Evolutionary conservation across 1,140 invertebrate genomes (phyloP).

Genomic region (Liolophura sinensis): DNA sequence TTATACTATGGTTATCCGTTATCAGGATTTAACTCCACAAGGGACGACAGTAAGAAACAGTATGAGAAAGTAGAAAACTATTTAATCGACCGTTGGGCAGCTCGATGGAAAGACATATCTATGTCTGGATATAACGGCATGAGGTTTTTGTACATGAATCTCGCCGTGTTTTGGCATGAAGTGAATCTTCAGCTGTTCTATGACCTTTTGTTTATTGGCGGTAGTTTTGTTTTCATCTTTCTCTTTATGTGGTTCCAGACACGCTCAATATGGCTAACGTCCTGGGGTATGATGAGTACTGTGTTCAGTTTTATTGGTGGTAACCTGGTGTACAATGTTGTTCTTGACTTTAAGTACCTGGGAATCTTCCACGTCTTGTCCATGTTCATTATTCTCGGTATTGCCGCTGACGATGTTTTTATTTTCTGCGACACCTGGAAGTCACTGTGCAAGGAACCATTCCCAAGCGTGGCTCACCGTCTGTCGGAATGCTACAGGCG

Average conservation of each 20-base stretch:
- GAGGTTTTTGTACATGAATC: too few species aligned
- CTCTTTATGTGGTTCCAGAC: slow-evolving; percentile 5
- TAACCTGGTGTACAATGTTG: slow-evolving; percentile 42
- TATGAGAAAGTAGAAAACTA: too few species aligned
- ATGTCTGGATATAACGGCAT: too few species aligned
- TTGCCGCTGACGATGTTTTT: slow-evolving; percentile 49
- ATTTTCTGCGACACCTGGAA: slow-evolving; percentile 49
- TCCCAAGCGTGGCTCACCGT: slow-evolving; percentile 34
- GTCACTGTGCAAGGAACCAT: slow-evolving; percentile 21
- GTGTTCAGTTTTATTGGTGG: slow-evolving; percentile 29
- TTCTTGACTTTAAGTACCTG: slow-evolving; percentile 42
- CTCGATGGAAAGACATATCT: too few species aligned
- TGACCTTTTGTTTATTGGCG: slow-evolving; percentile 1
- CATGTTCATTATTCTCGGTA: slow-evolving; percentile 48
- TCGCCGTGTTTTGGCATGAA: neutral
- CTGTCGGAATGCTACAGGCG: slow-evolving; percentile 42
- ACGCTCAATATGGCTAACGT: slow-evolving; percentile 1
- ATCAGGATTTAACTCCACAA: too few species aligned
- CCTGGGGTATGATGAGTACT: neutral
- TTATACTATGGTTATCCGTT: too few species aligned
- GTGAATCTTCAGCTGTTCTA: slow-evolving; percentile 2
- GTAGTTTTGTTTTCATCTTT: slow-evolving; percentile 9
- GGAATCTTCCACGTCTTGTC: slow-evolving; percentile 48
- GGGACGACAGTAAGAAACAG: too few species aligned
- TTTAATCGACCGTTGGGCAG: too few species aligned